Conservation (phyloP, 2,113 vertebrate genomes). For the Orcinus orca region DNA sequence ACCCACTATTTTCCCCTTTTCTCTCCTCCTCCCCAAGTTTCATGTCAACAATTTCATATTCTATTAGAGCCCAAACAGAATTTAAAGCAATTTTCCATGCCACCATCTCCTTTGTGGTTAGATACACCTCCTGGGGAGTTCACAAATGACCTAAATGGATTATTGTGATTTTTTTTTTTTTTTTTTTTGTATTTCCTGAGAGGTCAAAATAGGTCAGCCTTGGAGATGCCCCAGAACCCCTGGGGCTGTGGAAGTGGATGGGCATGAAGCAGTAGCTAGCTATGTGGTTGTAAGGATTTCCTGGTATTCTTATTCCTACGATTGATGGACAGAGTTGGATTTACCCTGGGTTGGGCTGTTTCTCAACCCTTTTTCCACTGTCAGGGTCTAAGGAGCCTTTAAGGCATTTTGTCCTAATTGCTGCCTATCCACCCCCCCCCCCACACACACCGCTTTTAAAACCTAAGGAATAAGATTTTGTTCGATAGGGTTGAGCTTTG, state of each 20-base stretch:
- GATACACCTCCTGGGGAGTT: not conserved
- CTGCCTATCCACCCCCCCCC: fast-evolving
- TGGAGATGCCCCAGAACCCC: not conserved
- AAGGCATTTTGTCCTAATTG: not conserved
- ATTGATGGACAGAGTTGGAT: not conserved
- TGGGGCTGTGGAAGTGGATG: not conserved
- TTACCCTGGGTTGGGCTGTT: not conserved
- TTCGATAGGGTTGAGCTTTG: not conserved
- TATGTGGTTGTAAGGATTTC: not conserved
- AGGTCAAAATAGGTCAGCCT: not conserved
- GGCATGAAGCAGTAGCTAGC: not conserved
- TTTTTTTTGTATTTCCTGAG: not conserved
- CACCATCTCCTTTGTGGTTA: not conserved
- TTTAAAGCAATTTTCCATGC: not conserved
- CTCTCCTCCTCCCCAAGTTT: not conserved
- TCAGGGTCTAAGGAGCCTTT: not conserved
- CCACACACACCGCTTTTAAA: not conserved
- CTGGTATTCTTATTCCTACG: not conserved
- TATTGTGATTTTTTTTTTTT: not conserved
- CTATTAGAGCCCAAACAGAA: not conserved
- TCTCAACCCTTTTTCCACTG: not conserved
- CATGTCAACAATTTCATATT: not conserved
- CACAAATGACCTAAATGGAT: not conserved
- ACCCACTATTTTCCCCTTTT: not conserved
- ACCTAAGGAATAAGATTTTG: not conserved